These are phyloP conservation scores for Prenolepis imparis DNA, from an alignment of 2,888 invertebrate species.

Conservation along the genomic window DNA sequence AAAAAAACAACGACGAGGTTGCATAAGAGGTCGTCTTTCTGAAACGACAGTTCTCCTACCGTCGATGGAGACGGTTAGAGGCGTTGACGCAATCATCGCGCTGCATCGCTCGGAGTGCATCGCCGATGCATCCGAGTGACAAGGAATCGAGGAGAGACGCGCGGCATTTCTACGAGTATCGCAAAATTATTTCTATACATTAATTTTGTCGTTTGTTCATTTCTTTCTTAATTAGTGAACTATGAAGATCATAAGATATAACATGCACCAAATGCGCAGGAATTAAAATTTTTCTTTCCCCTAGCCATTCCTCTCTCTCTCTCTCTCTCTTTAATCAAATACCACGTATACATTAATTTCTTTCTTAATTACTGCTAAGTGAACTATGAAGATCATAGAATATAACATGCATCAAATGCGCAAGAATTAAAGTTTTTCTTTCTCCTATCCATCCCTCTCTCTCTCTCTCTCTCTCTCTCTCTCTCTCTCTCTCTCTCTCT, in stretches of 20 bases:
- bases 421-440: not conserved
- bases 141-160: slow-evolving; percentile 48
- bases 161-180: not conserved
- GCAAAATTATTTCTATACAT: not conserved
- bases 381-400: not conserved
- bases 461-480: not conserved
- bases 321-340: not conserved
- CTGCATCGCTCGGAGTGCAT: not conserved
- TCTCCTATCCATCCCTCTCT: not conserved
- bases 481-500: no score
- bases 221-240: not conserved
- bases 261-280: not conserved
- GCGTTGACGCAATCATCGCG: slow-evolving; percentile 66
- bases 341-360: not conserved
- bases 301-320: not conserved
- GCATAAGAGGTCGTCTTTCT: slow-evolving; percentile 48
- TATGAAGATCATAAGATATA: not conserved
- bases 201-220: not conserved
- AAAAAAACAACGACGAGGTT: slow-evolving; percentile 49
- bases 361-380: not conserved
- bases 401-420: not conserved
- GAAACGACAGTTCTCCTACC: slow-evolving; percentile 44
- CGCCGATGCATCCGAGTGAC: slow-evolving; percentile 20
- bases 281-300: not conserved
- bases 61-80: slow-evolving; percentile 38